Evolutionary conservation across 1,140 invertebrate species (phyloP).

Genomic region (Drosophila rhopaloa): DNA sequence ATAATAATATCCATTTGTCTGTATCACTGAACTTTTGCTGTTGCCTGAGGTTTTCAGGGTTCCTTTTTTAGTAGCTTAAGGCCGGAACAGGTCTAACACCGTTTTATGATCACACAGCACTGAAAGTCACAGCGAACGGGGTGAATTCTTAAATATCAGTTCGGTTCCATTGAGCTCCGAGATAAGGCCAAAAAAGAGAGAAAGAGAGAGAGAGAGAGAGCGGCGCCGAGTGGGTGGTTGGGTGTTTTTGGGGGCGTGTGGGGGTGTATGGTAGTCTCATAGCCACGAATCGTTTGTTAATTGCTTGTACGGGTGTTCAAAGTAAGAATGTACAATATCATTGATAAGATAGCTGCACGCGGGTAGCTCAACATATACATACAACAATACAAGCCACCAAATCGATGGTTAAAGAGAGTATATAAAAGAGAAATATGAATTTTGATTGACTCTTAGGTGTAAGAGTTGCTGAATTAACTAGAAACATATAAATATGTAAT

Average conservation of each 20-base stretch:
- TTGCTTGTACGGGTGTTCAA: constrained; percentile 78
- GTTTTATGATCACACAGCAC: constrained; percentile 65
- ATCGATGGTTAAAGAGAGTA: constrained; percentile 19
- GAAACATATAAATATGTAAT: not conserved
- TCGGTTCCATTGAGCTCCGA: constrained; percentile 20
- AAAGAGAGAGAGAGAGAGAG: constrained; percentile 10
- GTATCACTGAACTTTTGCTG: constrained; percentile 23
- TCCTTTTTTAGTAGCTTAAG: not conserved
- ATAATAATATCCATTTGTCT: constrained; percentile 56
- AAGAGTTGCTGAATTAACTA: not conserved
- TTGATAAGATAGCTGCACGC: constrained; percentile 62
- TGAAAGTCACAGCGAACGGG: constrained; percentile 48
- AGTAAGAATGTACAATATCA: constrained; percentile 70
- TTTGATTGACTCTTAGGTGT: constrained; percentile 10
- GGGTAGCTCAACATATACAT: constrained; percentile 9
- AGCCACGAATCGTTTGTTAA: constrained; percentile 77
- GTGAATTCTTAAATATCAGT: constrained; percentile 70
- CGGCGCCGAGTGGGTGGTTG: not conserved
- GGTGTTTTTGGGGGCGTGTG: not conserved
- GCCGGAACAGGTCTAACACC: constrained; percentile 60
- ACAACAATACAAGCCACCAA: not conserved
- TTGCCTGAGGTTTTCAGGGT: constrained; percentile 24
- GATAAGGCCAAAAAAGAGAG: constrained; percentile 6
- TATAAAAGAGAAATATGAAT: not conserved
- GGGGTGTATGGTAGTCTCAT: constrained; percentile 1